Conservation (phyloP, 2,888 invertebrate genomes). For the Timema cristinae region DNA sequence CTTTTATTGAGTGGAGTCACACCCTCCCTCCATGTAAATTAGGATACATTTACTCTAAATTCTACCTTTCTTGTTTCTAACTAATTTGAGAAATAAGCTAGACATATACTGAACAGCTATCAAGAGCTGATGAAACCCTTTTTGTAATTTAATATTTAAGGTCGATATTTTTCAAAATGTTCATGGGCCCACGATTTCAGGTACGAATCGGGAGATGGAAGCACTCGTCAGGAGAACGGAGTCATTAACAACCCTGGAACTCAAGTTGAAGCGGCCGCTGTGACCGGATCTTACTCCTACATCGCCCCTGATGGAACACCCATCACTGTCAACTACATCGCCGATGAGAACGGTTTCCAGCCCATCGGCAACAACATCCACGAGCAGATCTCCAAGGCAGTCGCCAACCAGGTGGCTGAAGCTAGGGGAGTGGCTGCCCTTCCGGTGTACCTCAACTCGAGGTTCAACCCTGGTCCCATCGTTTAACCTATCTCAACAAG, state of each 20-base stretch:
- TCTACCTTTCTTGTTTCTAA: too few species aligned
- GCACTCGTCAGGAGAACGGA: slow-evolving; percentile 35
- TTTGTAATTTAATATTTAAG: too few species aligned
- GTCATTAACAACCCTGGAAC: slow-evolving; percentile 36
- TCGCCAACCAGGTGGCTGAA: slow-evolving; percentile 28
- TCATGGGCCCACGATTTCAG: slow-evolving; percentile 30
- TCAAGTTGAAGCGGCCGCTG: slow-evolving; percentile 34
- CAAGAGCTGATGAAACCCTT: too few species aligned
- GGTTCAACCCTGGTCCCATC: not conserved
- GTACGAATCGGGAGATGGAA: slow-evolving; percentile 40
- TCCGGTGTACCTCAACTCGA: slow-evolving; percentile 12
- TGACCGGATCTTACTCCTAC: slow-evolving; percentile 29
- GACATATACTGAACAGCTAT: too few species aligned
- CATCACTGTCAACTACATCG: slow-evolving; percentile 30
- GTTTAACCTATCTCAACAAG: too few species aligned
- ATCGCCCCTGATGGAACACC: slow-evolving; percentile 28
- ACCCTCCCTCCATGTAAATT: too few species aligned
- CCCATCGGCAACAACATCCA: slow-evolving; percentile 29
- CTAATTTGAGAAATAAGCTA: too few species aligned
- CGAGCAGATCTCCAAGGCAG: slow-evolving; percentile 26
- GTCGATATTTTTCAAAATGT: too few species aligned
- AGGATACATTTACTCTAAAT: too few species aligned
- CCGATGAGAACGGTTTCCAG: slow-evolving; percentile 33
- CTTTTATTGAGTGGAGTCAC: too few species aligned
- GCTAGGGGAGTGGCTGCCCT: slow-evolving; percentile 20